Evolutionary conservation across 2,888 invertebrate species (phyloP).

Genomic region (Teinopalpus imperialis): DNA sequence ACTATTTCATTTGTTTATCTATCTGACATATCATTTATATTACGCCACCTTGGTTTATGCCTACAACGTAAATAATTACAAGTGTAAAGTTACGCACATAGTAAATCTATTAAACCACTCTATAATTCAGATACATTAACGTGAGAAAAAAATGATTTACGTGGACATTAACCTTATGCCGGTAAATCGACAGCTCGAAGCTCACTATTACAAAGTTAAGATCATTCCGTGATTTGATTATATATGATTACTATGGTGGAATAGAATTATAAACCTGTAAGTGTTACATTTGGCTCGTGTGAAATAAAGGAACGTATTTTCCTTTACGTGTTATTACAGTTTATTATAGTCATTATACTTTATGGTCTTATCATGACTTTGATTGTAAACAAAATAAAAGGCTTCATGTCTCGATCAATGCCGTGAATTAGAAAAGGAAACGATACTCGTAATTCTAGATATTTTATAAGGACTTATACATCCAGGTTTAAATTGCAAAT

Average conservation of each 20-base stretch:
- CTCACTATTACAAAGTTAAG: slow-evolving; percentile 33
- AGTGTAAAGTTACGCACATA: neutral
- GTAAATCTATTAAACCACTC: slow-evolving; percentile 16
- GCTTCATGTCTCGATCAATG: slow-evolving; percentile 1
- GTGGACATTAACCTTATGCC: slow-evolving; percentile 25
- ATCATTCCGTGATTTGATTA: slow-evolving; percentile 41
- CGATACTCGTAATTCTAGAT: neutral
- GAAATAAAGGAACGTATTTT: slow-evolving; percentile 49
- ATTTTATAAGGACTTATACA: no score
- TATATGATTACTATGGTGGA: slow-evolving; percentile 38
- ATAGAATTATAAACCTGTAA: slow-evolving; percentile 35
- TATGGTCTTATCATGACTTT: slow-evolving; percentile 34
- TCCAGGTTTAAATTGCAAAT: no score
- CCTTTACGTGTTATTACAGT: slow-evolving; percentile 47
- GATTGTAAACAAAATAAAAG: slow-evolving; percentile 35
- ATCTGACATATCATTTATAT: no score
- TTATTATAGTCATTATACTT: slow-evolving; percentile 52
- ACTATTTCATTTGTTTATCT: no score
- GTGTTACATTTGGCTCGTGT: slow-evolving; percentile 47
- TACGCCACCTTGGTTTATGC: no score
- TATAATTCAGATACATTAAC: slow-evolving; percentile 20
- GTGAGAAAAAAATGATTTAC: slow-evolving; percentile 27
- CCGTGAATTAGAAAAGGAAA: neutral
- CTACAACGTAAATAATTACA: slow-evolving; percentile 11
- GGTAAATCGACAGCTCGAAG: slow-evolving; percentile 28